phyloP scores from a whole-genome alignment of 2,797 vertebrate genomes.

The Scarus forsteni region DNA sequence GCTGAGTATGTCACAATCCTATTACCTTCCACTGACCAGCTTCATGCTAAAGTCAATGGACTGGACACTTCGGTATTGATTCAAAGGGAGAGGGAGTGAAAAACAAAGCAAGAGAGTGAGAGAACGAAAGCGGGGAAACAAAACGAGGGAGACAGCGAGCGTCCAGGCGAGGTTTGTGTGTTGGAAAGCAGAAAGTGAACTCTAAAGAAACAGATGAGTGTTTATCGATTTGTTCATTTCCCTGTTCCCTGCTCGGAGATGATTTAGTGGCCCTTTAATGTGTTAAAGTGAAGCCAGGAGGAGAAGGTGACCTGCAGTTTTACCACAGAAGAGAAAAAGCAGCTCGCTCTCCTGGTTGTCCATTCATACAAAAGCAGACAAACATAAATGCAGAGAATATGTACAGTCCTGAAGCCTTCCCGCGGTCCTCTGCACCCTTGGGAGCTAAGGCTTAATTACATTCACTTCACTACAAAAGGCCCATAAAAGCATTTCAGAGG shows the following conservation, averaged over 20 bases:
- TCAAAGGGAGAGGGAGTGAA: constrained; percentile 3
- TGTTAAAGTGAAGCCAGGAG: constrained; percentile 10
- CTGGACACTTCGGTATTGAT: constrained; percentile 48
- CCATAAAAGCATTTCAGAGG: constrained; percentile 47
- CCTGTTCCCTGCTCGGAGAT: constrained; percentile 16
- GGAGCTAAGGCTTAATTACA: constrained; percentile 52
- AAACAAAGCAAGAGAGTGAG: not conserved
- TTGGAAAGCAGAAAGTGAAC: constrained; percentile 29
- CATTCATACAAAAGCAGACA: not conserved
- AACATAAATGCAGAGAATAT: constrained; percentile 3
- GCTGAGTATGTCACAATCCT: constrained; percentile 41
- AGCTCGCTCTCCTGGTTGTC: not conserved
- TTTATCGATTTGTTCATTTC: constrained; percentile 61
- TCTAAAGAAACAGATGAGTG: constrained; percentile 50
- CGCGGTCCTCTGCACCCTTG: not conserved
- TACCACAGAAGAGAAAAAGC: constrained; percentile 10
- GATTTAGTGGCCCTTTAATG: constrained; percentile 52
- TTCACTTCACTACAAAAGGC: constrained; percentile 30
- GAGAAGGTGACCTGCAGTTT: constrained; percentile 30
- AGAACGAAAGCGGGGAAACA: not conserved
- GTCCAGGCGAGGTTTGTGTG: constrained; percentile 1
- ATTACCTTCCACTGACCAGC: constrained; percentile 43
- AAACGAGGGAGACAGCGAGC: not conserved
- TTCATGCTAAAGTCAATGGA: constrained; percentile 46
- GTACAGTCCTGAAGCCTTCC: not conserved